Conservation (phyloP, 1,140 invertebrate species). For the Panulirus ornatus region DNA sequence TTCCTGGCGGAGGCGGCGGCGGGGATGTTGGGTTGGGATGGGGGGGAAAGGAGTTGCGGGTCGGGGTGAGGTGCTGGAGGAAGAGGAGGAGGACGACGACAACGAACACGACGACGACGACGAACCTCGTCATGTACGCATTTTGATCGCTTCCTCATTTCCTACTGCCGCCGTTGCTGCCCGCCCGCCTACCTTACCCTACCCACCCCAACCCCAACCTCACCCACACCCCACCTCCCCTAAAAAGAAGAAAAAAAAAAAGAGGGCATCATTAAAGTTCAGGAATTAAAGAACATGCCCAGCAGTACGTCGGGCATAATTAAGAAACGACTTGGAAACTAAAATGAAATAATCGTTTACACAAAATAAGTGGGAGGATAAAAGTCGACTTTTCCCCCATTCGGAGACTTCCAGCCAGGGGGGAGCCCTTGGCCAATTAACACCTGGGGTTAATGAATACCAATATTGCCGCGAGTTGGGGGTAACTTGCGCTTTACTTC, state of each 20-base stretch:
- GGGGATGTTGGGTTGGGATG: no score
- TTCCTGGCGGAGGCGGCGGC: conserved; percentile 38
- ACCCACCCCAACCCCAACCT: no score
- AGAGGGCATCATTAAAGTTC: not conserved
- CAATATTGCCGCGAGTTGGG: conserved; percentile 69
- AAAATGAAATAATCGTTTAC: conserved; percentile 28
- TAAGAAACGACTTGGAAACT: conserved; percentile 43
- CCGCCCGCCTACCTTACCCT: no score
- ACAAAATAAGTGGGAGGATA: conserved; percentile 30
- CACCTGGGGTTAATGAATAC: conserved; percentile 69
- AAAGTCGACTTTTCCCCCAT: conserved; percentile 48
- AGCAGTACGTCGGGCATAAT: conserved; percentile 24
- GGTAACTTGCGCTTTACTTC: conserved; percentile 70
- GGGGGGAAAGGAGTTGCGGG: no score
- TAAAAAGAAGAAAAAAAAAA: no score
- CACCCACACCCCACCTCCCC: no score
- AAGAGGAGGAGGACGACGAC: no score
- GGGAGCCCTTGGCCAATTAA: conserved; percentile 56
- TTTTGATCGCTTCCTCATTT: conserved; percentile 25
- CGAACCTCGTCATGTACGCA: conserved; percentile 51
- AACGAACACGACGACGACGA: no score
- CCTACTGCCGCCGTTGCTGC: not conserved
- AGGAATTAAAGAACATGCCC: conserved; percentile 52
- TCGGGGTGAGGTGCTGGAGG: no score
- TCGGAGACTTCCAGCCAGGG: conserved; percentile 43